Percentiles rank a stretch among this genome's conserved stretches.
Evolutionary conservation across 2,113 vertebrate genomes (phyloP).

Genomic region (Seriola dumerili): DNA sequence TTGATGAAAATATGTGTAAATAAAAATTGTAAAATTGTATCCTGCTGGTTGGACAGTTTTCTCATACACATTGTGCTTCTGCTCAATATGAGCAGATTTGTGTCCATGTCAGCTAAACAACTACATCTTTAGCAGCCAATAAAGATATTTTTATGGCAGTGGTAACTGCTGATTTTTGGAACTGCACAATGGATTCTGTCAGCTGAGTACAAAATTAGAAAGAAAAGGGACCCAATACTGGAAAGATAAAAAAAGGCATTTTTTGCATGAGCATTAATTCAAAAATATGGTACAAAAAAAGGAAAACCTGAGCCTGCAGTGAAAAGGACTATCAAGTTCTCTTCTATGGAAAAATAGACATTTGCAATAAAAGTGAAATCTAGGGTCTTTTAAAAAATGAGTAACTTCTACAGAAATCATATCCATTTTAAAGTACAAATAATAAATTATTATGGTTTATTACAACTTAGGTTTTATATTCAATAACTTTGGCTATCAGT

Average conservation of each 20-base stretch:
- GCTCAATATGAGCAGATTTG: neutral
- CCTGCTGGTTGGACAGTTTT: neutral
- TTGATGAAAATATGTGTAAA: slow-evolving; percentile 28
- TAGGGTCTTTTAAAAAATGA: neutral
- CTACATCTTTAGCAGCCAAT: neutral
- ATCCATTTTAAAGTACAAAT: neutral
- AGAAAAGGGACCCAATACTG: neutral
- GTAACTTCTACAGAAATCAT: neutral
- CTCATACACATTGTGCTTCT: neutral
- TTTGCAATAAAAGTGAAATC: neutral
- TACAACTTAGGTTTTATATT: neutral
- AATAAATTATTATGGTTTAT: neutral
- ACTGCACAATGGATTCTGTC: neutral
- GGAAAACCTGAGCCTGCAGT: neutral
- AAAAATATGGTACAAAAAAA: neutral
- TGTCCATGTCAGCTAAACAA: neutral
- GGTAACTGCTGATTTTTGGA: neutral
- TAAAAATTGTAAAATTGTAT: slow-evolving; percentile 5
- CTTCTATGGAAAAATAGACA: neutral
- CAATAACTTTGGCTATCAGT: neutral
- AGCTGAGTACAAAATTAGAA: neutral
- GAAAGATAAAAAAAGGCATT: neutral
- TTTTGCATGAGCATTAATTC: neutral
- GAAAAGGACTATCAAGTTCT: neutral
- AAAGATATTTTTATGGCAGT: slow-evolving; percentile 10